Evolutionary conservation across 2,113 vertebrate genomes (phyloP), one percentile per base, ranked within the genome.

Genomic region (Onychostoma macrolepis): DNA sequence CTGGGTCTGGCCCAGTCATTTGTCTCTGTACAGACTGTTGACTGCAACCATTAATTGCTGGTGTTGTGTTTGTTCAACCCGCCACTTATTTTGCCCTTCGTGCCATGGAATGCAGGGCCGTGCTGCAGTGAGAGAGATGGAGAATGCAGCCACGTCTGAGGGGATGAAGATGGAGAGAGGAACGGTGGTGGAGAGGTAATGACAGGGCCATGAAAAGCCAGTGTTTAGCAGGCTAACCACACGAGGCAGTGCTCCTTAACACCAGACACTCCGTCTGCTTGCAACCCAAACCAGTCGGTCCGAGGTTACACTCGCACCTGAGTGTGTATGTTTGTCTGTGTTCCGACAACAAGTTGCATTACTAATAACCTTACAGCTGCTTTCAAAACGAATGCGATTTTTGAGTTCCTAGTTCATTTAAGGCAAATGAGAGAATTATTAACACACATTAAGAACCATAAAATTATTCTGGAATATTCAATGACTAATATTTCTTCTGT

Each of bases 151-250:
- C 80, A 82, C 61, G 80, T 65, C 80, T 65, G n/a, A 92, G 95
- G 91, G n/a, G 84, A 72, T 36, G 33, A 72, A 61, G 83, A 33
- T 38, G 71, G 45, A 17, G 45, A 63, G 80, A 77, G 69, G 53
- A 33, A 13, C 94, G 94, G 95, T 96, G 94, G 96, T 96, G 95
- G 93, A 95, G 94, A 94, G 91, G 94, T 96, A 97, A 98, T 97
- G 96, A 96, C 95, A 97, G 96, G 93, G 93, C 92, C 83, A 87
- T 84, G 84, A 90, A 84, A 86, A 93, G 93, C 92, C 94, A 92
- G 91, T 94, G 94, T 94, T 95, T 94, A 94, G 91, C 88, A 76
- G 90, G 91, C 90, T 85, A 85, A 91, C 94, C 94, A 77, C 94
- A 92, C 88, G 88, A 92, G 92, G 71, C 88, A 78, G 83, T 26